These are phyloP conservation scores for Aelia acuminata DNA, from an alignment of 2,888 invertebrate species.

Conservation along the genomic window DNA sequence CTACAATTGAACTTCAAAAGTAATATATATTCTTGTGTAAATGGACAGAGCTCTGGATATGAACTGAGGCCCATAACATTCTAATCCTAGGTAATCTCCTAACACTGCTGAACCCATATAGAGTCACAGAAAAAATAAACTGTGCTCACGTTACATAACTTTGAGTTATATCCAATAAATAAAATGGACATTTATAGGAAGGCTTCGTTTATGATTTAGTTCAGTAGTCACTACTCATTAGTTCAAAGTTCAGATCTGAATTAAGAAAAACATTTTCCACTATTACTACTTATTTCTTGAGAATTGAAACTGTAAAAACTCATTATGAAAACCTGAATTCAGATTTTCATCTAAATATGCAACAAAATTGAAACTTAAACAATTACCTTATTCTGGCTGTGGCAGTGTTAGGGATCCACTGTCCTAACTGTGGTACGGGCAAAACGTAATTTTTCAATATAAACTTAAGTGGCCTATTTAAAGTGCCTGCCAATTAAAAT, in stretches of 20 bases:
- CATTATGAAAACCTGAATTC: background rate
- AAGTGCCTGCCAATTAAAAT: background rate
- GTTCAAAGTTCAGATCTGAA: background rate
- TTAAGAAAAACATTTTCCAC: background rate
- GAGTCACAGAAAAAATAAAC: background rate
- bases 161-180: background rate
- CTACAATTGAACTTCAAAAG: background rate
- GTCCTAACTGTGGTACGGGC: background rate
- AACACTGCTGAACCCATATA: conserved; percentile 4
- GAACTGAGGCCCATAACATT: background rate
- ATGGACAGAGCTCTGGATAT: background rate
- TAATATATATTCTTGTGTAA: background rate
- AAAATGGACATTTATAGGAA: background rate
- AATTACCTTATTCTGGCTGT: background rate
- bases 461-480: conserved; percentile 13
- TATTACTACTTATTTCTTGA: too few species aligned
- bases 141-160: background rate
- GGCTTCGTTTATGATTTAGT: background rate
- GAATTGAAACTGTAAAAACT: too few species aligned
- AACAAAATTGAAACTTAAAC: background rate
- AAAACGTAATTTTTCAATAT: conserved; percentile 24
- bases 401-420: background rate
- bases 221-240: background rate
- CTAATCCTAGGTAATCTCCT: background rate
- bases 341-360: background rate